Percentiles rank a stretch among this genome's conserved stretches.
Evolutionary conservation across 2,888 invertebrate species (phyloP).

Genomic region (Diarsia mendica): DNA sequence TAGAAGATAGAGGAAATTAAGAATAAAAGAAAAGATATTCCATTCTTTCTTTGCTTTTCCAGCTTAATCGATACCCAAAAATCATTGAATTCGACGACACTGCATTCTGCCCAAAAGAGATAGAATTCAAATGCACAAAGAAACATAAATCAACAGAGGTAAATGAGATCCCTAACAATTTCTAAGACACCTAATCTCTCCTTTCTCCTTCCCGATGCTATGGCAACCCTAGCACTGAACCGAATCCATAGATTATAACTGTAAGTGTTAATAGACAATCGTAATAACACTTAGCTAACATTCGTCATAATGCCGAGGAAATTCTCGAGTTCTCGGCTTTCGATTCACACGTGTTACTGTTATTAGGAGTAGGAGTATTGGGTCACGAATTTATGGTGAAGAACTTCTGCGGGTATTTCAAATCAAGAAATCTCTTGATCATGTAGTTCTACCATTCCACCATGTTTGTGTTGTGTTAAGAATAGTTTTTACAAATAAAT

Average conservation of each 20-base stretch:
- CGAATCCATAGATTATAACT: conserved; percentile 60
- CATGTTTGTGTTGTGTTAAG: no score
- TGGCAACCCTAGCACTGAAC: conserved; percentile 48
- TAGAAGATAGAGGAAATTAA: not conserved
- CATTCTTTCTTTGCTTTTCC: not conserved
- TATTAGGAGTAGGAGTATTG: conserved; percentile 53
- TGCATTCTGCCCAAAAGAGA: not conserved
- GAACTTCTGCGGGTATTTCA: conserved; percentile 20
- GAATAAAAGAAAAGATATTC: not conserved
- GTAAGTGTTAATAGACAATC: conserved; percentile 57
- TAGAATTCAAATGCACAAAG: not conserved
- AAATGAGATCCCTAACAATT: not conserved
- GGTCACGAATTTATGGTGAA: conserved; percentile 37
- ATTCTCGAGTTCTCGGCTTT: conserved; percentile 48
- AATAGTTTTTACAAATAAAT: not conserved
- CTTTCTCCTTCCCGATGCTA: not conserved
- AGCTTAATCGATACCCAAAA: not conserved
- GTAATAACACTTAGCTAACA: conserved; percentile 53
- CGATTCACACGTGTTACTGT: conserved; percentile 45
- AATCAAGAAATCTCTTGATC: not conserved
- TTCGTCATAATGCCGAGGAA: conserved; percentile 43
- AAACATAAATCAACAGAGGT: not conserved
- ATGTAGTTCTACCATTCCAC: not conserved
- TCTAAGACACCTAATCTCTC: not conserved
- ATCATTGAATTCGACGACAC: not conserved